A percentile compares a stretch with the other conserved stretches of the same genome.
Conservation (phyloP, 2,797 vertebrate species). For the Sciurus carolinensis region DNA sequence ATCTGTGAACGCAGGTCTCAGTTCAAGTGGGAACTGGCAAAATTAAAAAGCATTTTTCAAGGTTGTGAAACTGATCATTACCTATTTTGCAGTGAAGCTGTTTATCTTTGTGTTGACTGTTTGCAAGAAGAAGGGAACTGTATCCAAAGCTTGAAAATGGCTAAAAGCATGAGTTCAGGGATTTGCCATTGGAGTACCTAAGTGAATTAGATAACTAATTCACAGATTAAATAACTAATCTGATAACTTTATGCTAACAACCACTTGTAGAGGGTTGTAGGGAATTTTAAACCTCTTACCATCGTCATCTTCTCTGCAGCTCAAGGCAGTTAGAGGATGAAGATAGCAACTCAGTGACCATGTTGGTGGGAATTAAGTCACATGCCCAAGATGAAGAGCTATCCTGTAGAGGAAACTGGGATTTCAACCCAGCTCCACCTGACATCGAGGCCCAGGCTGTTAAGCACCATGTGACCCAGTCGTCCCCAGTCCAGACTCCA, state of each 20-base stretch:
- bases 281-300: background rate
- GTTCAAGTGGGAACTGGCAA: background rate
- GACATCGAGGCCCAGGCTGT: background rate
- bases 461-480: background rate
- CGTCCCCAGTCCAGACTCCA: rapidly evolving
- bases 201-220: constrained; percentile 2
- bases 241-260: background rate
- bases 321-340: background rate
- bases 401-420: background rate
- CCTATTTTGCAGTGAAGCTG: background rate
- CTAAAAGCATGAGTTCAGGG: background rate
- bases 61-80: background rate
- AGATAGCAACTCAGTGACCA: background rate
- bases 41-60: constrained; percentile 22
- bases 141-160: background rate
- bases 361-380: background rate
- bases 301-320: background rate
- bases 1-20: background rate
- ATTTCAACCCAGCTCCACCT: constrained; percentile 9
- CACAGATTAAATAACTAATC: background rate
- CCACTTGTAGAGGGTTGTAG: background rate
- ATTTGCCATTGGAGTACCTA: constrained; percentile 47
- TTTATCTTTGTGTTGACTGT: background rate
- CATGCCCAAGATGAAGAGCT: background rate
- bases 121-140: background rate